Percentiles rank a stretch among this genome's conserved stretches.
Conservation (phyloP, 2,888 invertebrate species). For the Conomelus anceps region DNA sequence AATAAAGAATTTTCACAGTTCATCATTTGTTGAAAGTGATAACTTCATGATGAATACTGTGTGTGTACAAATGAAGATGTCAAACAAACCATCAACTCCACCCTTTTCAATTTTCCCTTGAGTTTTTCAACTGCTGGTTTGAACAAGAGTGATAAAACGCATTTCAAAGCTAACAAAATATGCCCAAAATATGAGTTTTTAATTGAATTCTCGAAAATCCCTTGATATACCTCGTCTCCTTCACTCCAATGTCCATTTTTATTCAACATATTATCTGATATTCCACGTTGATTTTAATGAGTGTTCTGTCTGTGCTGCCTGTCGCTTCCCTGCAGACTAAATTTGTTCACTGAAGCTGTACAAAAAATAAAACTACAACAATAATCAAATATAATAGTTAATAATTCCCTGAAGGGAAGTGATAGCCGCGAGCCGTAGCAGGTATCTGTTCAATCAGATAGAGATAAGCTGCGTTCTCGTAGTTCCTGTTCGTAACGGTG, state of each 20-base stretch:
- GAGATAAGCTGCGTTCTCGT: too few relatives aligned
- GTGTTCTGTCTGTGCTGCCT: neutral
- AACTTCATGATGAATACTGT: neutral
- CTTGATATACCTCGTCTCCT: neutral
- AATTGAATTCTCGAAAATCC: neutral
- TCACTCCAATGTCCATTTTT: neutral
- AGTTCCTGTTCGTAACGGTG: too few relatives aligned
- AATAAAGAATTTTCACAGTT: neutral
- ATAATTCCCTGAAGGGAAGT: too few relatives aligned
- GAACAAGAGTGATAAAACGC: neutral
- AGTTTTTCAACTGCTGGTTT: neutral
- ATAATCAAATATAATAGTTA: too few relatives aligned
- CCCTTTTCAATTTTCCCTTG: neutral
- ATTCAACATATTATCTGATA: neutral
- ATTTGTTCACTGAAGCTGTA: neutral
- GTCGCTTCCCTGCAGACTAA: neutral
- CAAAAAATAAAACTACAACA: too few relatives aligned
- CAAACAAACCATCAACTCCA: neutral
- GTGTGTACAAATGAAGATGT: neutral
- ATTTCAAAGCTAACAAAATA: neutral
- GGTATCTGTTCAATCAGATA: too few relatives aligned
- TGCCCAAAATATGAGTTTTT: neutral
- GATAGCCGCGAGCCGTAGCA: too few relatives aligned
- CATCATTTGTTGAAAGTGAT: neutral
- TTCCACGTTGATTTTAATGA: neutral